These are phyloP conservation scores for Gibbula magus DNA, from an alignment of 2,888 invertebrate genomes.

Conservation along the genomic window DNA sequence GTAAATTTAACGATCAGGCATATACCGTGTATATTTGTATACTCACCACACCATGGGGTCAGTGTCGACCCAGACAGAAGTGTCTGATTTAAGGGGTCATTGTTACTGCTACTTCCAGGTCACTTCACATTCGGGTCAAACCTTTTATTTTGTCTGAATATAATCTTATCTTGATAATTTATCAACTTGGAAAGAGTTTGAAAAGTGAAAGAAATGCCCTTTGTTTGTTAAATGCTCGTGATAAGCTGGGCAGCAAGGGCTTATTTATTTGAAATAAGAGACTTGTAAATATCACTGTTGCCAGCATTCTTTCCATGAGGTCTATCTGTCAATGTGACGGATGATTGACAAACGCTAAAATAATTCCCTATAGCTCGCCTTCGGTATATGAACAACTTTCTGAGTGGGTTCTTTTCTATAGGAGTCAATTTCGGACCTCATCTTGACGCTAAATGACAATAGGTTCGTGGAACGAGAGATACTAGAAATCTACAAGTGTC, in stretches of 20 bases:
- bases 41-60: no score
- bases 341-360: neutral
- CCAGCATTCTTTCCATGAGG: neutral
- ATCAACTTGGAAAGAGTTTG: neutral
- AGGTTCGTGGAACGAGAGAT: neutral
- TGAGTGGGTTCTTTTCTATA: no score
- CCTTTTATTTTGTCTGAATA: slow-evolving; percentile 11
- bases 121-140: neutral
- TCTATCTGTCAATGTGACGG: neutral
- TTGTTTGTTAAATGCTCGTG: neutral
- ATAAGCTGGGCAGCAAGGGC: neutral
- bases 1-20: no score
- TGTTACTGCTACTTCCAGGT: neutral
- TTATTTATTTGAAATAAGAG: neutral
- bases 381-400: no score
- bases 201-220: neutral
- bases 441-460: neutral
- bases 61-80: no score
- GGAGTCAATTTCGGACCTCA: neutral
- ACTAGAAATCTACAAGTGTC: neutral
- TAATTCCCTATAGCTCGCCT: no score
- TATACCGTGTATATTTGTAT: no score
- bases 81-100: slow-evolving; percentile 1
- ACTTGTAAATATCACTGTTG: neutral
- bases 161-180: neutral